Percentiles rank a stretch among this genome's conserved stretches.
These are phyloP conservation scores for Caenorhabditis plicata DNA, from an alignment of 2,888 invertebrate species.

Conservation along the genomic window DNA sequence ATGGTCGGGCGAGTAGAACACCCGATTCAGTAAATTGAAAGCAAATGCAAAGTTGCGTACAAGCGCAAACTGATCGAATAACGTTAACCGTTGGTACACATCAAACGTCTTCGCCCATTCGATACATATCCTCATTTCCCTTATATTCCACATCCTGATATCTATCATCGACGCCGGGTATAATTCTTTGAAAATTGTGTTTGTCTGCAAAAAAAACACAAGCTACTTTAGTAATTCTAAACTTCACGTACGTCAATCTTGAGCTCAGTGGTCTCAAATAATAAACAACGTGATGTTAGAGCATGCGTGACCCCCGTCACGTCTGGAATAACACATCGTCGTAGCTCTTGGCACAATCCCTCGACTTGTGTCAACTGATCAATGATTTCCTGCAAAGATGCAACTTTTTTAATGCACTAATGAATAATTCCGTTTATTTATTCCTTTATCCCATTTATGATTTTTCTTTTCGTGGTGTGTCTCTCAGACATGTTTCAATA, in stretches of 20 bases:
- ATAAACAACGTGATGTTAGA: conserved; percentile 50
- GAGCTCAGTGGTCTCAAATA: conserved; percentile 54
- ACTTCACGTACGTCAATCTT: conserved; percentile 52
- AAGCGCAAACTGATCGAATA: conserved; percentile 59
- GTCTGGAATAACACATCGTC: conserved; percentile 57
- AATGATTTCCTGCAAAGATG: conserved; percentile 45
- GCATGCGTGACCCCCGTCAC: conserved; percentile 51
- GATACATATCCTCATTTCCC: conserved; percentile 63
- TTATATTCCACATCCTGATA: conserved; percentile 65
- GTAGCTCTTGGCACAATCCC: conserved; percentile 55
- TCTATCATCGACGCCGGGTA: conserved; percentile 65
- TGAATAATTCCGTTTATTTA: conserved; percentile 3
- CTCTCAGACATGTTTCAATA: no score
- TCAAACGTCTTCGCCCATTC: conserved; percentile 65
- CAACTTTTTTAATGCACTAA: background rate
- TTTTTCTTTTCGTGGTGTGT: no score
- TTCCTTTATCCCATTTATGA: background rate
- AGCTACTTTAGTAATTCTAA: conserved; percentile 6
- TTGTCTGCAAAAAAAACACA: conserved; percentile 42
- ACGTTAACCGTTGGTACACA: conserved; percentile 47
- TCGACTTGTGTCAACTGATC: conserved; percentile 54
- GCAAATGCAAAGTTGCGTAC: conserved; percentile 65
- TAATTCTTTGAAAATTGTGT: conserved; percentile 57
- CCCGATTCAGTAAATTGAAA: conserved; percentile 63
- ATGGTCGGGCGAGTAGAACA: conserved; percentile 61